Base-by-base conservation (phyloP, 37 sponge, comb jelly and placozoan species). In the Diacarnus erythraeanus region DNA sequence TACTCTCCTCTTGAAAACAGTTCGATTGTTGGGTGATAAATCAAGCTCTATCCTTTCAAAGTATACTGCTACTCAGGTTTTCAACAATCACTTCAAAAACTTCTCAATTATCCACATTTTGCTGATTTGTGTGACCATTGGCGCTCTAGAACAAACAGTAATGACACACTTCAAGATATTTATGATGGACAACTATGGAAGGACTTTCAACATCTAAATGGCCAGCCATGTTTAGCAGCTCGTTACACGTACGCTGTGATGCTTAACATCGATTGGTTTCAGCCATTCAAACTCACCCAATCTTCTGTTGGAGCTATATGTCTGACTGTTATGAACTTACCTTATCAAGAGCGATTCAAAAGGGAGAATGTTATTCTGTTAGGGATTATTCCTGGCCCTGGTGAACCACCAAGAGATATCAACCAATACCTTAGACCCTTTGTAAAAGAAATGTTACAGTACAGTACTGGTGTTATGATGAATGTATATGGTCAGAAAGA, bases 101-200 rank as follows among this genome's bases (percentile, higher is more conserved):
- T 86, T 36, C 69, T 86, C 3, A 20, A 73, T 29, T 51, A 25
- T 20, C 57, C 74, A 41, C 59, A 42, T 5, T 74, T 86, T 74
- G 64, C 64, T 6, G 43, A 73, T 43, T 21, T 30, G 29, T 89
- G 72, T 0, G n/a, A n/a, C n/a, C n/a, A n/a, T n/a, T n/a, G n/a
- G n/a, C n/a, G n/a, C n/a, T n/a, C n/a, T n/a, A n/a, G n/a, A n/a
- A n/a, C n/a, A n/a, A n/a, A n/a, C n/a, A n/a, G n/a, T n/a, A n/a
- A n/a, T n/a, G n/a, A n/a, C n/a, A n/a, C n/a, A n/a, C n/a, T n/a
- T n/a, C n/a, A n/a, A n/a, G n/a, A n/a, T n/a, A n/a, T n/a, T n/a
- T 90, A 81, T 77, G 82, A 90, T 84, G 86, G 86, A n/a, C 77
- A 74, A 60, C 41, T 90, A 3, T 90, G 90, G 90, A 60, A 80